Evolutionary conservation across 1,140 invertebrate species (phyloP), one percentile per base, ranked within the genome.

Genomic region (Palaemon carinicauda): DNA sequence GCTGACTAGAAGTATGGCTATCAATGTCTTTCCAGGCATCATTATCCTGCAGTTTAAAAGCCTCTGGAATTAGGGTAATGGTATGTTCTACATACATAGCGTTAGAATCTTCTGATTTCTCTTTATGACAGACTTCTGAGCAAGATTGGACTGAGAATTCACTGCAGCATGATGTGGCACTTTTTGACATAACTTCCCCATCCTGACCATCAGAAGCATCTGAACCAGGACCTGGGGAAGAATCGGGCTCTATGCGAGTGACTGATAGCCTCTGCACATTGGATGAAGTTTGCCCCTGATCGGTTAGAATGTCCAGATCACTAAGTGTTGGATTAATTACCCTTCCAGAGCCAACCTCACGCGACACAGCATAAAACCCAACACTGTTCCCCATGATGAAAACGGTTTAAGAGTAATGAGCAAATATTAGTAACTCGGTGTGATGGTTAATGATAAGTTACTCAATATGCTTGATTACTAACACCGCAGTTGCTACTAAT

Each of bases 361-460:
- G 56, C 9, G 77, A 53, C 27, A 86, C 84, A 73, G 75, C 65
- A 31, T 86, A 86, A 79, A 80, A 86, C 0, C 84, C 84, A 21
- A 86, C 84, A 31, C 84, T 86, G 56, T 86, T 86, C 17, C 84
- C 84, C 84, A 86, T 86, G 21, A 7, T 53, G 74, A 31, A 60
- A 9, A 19, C 3, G 21, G 2, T n/a, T 12, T 14, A 10, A 75
- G 33, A 75, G n/a, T 41, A 19, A 50, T 74, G 31, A 17, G 24
- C 29, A n/a, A 5, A n/a, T n/a, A n/a, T n/a, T n/a, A n/a, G n/a
- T n/a, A n/a, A n/a, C n/a, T n/a, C n/a, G n/a, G n/a, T n/a, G n/a
- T n/a, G n/a, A n/a, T n/a, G n/a, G n/a, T n/a, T n/a, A n/a, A n/a
- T 12, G 3, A 41, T n/a, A 50, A n/a, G 1, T 9, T 41, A 12